Evolutionary conservation across 2,797 vertebrate genomes (phyloP).

Genomic region (Moxostoma hubbsi): DNA sequence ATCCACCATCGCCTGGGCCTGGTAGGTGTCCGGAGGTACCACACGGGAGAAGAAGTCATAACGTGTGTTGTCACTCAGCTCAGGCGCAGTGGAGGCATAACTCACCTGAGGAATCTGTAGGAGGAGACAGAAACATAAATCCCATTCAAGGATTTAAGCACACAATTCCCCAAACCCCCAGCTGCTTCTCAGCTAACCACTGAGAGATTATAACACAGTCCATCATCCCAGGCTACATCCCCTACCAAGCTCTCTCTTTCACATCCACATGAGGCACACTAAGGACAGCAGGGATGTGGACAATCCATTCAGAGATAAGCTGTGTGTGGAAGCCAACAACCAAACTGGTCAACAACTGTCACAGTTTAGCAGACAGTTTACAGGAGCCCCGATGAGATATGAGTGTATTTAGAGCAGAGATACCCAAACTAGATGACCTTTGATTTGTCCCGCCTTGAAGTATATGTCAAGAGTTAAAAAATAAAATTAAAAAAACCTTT

Average conservation of each 20-base stretch:
- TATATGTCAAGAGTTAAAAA: too few relatives aligned
- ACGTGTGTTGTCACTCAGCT: constrained; percentile 89
- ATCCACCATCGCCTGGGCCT: constrained; percentile 91
- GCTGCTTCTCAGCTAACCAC: constrained; percentile 35
- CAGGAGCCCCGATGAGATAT: constrained; percentile 23
- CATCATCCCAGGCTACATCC: constrained; percentile 42
- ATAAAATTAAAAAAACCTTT: too few relatives aligned
- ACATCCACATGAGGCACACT: constrained; percentile 36
- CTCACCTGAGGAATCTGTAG: constrained; percentile 89
- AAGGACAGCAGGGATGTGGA: constrained; percentile 6
- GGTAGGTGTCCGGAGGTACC: constrained; percentile 88
- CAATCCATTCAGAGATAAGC: constrained; percentile 42
- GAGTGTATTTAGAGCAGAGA: constrained; percentile 17
- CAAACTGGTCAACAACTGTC: constrained; percentile 40
- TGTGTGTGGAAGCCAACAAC: constrained; percentile 32
- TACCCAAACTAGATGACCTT: neutral
- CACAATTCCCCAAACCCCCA: constrained; percentile 24
- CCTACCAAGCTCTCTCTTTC: constrained; percentile 37
- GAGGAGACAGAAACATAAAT: constrained; percentile 43
- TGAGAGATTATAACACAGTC: constrained; percentile 51
- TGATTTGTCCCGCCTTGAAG: too few relatives aligned
- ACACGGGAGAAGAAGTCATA: constrained; percentile 91
- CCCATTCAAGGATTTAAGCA: constrained; percentile 41
- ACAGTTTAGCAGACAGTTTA: constrained; percentile 17
- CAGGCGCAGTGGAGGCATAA: constrained; percentile 88